phyloP scores from a whole-genome alignment of 2,797 vertebrate genomes.

The Limnodromus scolopaceus region DNA sequence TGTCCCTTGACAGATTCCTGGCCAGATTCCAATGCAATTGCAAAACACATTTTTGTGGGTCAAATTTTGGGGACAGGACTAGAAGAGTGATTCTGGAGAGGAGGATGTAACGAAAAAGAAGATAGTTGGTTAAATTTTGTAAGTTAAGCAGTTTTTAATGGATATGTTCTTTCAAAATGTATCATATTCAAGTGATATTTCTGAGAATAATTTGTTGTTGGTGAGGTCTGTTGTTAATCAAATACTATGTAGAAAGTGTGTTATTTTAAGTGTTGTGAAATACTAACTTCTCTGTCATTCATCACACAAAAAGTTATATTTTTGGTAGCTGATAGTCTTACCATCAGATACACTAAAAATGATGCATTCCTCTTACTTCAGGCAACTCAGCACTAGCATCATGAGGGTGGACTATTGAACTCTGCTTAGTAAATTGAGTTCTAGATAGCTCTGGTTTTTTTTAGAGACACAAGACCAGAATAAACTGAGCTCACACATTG shows the following conservation, averaged over 20 bases:
- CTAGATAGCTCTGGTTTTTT: not conserved
- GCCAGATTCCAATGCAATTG: not conserved
- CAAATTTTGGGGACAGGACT: not conserved
- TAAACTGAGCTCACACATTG: not conserved
- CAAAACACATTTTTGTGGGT: not conserved
- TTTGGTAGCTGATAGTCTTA: not conserved
- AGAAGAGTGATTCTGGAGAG: not conserved
- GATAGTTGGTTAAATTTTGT: not conserved
- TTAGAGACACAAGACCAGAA: not conserved
- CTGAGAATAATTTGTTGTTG: not conserved
- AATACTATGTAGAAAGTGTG: not conserved
- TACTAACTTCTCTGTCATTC: not conserved
- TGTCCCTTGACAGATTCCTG: not conserved
- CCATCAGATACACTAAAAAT: not conserved
- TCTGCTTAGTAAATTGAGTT: not conserved
- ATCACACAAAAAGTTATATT: not conserved
- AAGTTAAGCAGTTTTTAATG: not conserved
- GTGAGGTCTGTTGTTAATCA: not conserved
- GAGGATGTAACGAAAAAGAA: not conserved
- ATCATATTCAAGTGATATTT: not conserved
- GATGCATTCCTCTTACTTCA: not conserved
- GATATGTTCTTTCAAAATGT: not conserved
- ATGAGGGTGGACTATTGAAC: not conserved
- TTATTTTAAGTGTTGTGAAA: not conserved
- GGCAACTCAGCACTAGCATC: not conserved